Base-by-base conservation (phyloP, 2,888 invertebrate genomes). In the Melanargia galathea region DNA sequence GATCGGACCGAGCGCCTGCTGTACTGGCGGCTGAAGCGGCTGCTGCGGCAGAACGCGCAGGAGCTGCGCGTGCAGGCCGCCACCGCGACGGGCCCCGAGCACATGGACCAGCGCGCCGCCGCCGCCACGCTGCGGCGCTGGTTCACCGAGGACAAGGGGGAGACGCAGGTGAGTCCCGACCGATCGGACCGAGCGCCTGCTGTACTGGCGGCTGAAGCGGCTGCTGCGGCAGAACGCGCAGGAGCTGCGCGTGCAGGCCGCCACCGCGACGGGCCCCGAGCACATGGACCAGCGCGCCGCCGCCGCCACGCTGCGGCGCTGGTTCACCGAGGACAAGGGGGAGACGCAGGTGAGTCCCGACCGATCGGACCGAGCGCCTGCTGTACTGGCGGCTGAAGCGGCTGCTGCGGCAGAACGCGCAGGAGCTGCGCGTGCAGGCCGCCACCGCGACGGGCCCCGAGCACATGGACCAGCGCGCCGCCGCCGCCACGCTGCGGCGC, bases 241-340 rank as follows among this genome's bases (percentile, higher is more conserved):
- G 83, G 94, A 81, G 92, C 92, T 66, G 82, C 90, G 82, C 73
- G 90, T 90, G 35, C 73, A 92, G 92, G 70, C 55, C 0, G 82
- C 79, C 0, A 73, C 92, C 0, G 81, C 79, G 0, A 74, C 92
- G 84, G 55, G 92, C 83, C 71, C 90, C 82, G 55, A 67, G 16
- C 93, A 16, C 89, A 93, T 78, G 93, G 94, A 70, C 93, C 95
- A 81, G 69, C 81, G 86, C 0, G 87, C 90, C 0, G 95, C 97
- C 0, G 95, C 96, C 75, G 96, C 97, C 60, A 98, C 98, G 94
- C 90, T 99, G 26, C 92, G 97, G 49, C 92, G 98, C 60, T 99
- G 98, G 98, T 98, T 98, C 89, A 94, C 97, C 22, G 98, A 99
- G 86, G 97, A 98, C 75, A 94, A 94, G 71, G 98, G 98, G 0